These are phyloP conservation scores for Apodemus sylvaticus DNA, from an alignment of 2,113 vertebrate species.

Conservation along the genomic window DNA sequence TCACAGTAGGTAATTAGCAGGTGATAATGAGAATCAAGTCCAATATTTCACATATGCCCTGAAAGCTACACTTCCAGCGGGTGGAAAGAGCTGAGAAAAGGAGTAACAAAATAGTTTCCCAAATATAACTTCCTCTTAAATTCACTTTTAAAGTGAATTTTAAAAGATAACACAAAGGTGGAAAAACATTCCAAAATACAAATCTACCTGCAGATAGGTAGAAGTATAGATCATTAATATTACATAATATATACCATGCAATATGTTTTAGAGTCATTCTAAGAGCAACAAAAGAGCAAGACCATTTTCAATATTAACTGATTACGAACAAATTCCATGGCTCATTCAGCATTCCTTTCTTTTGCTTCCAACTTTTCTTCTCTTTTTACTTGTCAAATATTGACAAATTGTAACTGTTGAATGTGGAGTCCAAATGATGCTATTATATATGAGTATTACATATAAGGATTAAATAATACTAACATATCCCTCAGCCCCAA, in stretches of 20 bases:
- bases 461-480: background rate
- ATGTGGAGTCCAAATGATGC: background rate
- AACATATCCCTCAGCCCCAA: background rate
- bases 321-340: background rate
- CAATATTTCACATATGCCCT: constrained; percentile 77
- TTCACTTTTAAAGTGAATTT: too few relatives aligned
- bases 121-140: constrained; percentile 25
- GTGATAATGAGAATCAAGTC: constrained; percentile 84
- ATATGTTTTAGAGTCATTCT: constrained; percentile 20
- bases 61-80: constrained; percentile 75
- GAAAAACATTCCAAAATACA: constrained; percentile 26
- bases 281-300: background rate
- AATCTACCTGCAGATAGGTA: background rate
- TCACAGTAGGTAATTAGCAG: constrained; percentile 85
- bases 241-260: background rate
- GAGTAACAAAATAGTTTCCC: constrained; percentile 52
- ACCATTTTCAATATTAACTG: background rate
- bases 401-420: background rate
- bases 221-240: background rate
- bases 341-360: background rate
- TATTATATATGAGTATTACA: background rate
- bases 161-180: constrained; percentile 31
- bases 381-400: background rate
- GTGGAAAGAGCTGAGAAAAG: constrained; percentile 64
- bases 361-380: background rate